Percentiles rank a stretch among this genome's conserved stretches.
phyloP scores from a whole-genome alignment of 2,888 invertebrate species.

The Cheilosia scutellata region DNA sequence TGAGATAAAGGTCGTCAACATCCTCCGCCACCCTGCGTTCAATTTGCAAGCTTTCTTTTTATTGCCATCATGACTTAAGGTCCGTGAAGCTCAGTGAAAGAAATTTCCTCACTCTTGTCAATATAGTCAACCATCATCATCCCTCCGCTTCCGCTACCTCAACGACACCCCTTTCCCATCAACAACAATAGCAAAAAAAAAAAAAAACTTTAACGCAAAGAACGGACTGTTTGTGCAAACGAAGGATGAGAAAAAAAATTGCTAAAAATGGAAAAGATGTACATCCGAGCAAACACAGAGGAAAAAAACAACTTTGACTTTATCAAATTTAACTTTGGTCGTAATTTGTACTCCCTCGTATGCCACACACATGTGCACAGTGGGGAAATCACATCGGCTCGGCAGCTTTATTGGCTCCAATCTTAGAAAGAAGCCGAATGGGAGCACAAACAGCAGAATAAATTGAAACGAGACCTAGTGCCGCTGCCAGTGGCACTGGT shows the following conservation, averaged over 20 bases:
- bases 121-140: slow-evolving; percentile 50
- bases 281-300: slow-evolving; percentile 54
- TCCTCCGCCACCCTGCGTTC: slow-evolving; percentile 56
- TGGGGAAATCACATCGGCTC: slow-evolving; percentile 65
- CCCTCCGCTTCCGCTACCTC: neutral
- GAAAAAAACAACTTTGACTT: slow-evolving; percentile 66
- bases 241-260: slow-evolving; percentile 51
- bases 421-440: slow-evolving; percentile 65
- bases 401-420: slow-evolving; percentile 74
- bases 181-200: neutral
- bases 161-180: slow-evolving; percentile 38
- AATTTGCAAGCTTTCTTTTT: slow-evolving; percentile 75
- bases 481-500: slow-evolving; percentile 63
- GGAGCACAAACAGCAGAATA: slow-evolving; percentile 72
- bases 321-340: slow-evolving; percentile 76
- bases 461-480: slow-evolving; percentile 72
- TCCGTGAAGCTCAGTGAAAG: slow-evolving; percentile 69
- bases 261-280: slow-evolving; percentile 57
- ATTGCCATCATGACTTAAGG: slow-evolving; percentile 73
- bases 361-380: slow-evolving; percentile 55
- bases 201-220: slow-evolving; percentile 41
- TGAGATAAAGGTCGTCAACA: slow-evolving; percentile 73
- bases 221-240: slow-evolving; percentile 54
- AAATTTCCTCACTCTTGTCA: slow-evolving; percentile 68
- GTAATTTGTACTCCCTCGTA: slow-evolving; percentile 66